Base-by-base conservation (phyloP, 2,797 vertebrate genomes). In the Notolabrus celidotus region DNA sequence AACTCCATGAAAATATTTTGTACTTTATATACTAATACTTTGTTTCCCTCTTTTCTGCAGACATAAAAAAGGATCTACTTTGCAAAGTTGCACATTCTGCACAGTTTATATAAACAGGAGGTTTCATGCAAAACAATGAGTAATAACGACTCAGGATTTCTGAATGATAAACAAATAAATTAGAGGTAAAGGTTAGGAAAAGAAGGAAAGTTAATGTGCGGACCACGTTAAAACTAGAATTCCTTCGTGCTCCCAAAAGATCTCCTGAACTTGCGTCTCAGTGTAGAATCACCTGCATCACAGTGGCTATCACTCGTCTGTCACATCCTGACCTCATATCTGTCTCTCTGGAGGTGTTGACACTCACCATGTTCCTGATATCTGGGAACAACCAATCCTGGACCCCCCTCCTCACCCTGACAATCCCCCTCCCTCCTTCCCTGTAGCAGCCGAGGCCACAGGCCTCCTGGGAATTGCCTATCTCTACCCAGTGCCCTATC, bases 391-490 rank as follows among this genome's bases (percentile, higher is more conserved):
- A 75, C 80, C 81, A 66, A 89, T 74, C 73, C 82, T 20, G 43
- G 65, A 52, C 34, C 67, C 72, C 72, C 67, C 79, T 70, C 63
- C 49, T 71, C 57, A 36, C 38, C 69, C 59, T 36, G 49, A 36
- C 10, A 36, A 62, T 16, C 54, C 27, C 23, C 25, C 29, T 19
- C 22, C 11, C 34, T 27, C 27, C 47, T 15, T 23, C 71, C 58
- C 56, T 8, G 22, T 31, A 3, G 11, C 46, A 50, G 62, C 62
- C 72, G 82, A 89, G 89, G 89, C 82, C 87, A 76, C 61, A 29
- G 88, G 88, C 93, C 94, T 95, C 95, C 89, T 95, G 93, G 92
- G 92, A 95, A 95, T 89, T 33, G n/a, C 80, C 86, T 89, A 93
- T 91, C 90, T 92, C 87, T 78, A 81, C 85, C 81, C 86, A 78